Percentiles rank a stretch among this genome's conserved stretches.
These are phyloP conservation scores for Pholis gunnellus DNA, from an alignment of 2,113 vertebrate species.

Conservation along the genomic window DNA sequence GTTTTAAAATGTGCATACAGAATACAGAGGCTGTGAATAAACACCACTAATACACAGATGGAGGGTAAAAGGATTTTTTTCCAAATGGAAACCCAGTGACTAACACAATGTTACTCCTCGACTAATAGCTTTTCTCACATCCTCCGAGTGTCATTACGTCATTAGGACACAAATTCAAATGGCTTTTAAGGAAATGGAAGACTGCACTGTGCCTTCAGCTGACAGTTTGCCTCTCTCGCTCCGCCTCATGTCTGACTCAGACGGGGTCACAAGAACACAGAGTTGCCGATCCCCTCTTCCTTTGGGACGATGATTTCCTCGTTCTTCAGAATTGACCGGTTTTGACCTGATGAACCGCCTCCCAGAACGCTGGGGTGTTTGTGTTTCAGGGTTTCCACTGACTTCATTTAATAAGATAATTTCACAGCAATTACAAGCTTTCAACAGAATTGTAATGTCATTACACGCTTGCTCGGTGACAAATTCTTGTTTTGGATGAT, in stretches of 20 bases:
- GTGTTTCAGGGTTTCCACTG: conserved; percentile 51
- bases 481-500: conserved; percentile 41
- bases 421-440: conserved; percentile 73
- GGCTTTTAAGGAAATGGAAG: conserved; percentile 36
- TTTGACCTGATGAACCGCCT: conserved; percentile 37
- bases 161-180: conserved; percentile 50
- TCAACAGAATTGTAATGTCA: conserved; percentile 63
- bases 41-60: background rate
- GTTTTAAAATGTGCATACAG: background rate
- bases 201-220: conserved; percentile 44
- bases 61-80: conserved; percentile 8
- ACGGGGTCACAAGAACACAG: conserved; percentile 25
- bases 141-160: conserved; percentile 33
- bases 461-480: conserved; percentile 65
- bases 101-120: background rate
- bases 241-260: conserved; percentile 32
- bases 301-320: conserved; percentile 28
- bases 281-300: conserved; percentile 15
- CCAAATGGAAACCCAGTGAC: conserved; percentile 18
- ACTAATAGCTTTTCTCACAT: conserved; percentile 21
- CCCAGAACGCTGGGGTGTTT: conserved; percentile 26
- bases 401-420: conserved; percentile 72
- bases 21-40: background rate
- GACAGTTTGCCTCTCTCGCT: conserved; percentile 15
- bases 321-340: conserved; percentile 21